Percentiles rank a stretch among this genome's conserved stretches.
phyloP scores from a whole-genome alignment of 2,113 vertebrate genomes.

The Oxyura jamaicensis region DNA sequence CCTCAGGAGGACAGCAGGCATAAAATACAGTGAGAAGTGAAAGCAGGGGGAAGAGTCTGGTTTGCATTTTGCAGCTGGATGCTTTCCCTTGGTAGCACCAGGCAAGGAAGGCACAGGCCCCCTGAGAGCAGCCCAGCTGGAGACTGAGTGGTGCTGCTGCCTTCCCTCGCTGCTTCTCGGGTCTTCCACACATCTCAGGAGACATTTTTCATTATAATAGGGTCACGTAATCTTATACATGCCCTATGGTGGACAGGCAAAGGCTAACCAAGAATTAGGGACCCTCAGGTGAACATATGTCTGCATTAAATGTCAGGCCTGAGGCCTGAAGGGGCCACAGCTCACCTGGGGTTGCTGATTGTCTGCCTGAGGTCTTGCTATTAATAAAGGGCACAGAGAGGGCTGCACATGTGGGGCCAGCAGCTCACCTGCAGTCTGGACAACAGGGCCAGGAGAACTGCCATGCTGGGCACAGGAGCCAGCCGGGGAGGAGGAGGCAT shows the following conservation, averaged over 20 bases:
- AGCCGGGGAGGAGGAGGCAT: not conserved
- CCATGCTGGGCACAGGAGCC: not conserved
- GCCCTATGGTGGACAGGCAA: not conserved
- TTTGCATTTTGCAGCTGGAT: not conserved
- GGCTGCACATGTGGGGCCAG: not conserved
- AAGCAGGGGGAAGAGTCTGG: not conserved
- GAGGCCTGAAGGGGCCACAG: not conserved
- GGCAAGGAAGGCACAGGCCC: not conserved
- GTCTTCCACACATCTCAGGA: not conserved
- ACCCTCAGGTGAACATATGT: not conserved
- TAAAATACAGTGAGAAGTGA: not conserved
- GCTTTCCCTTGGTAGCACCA: not conserved
- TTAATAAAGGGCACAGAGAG: not conserved
- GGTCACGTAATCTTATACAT: not conserved
- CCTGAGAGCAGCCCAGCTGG: fast-evolving
- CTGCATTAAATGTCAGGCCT: not conserved
- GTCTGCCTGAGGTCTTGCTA: not conserved
- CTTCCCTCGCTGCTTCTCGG: not conserved
- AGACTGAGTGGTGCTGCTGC: not conserved
- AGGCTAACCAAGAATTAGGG: not conserved
- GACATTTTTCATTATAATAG: not conserved
- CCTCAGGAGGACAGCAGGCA: not conserved
- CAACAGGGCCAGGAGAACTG: not conserved
- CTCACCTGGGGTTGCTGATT: not conserved
- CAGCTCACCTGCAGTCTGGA: not conserved